A percentile compares a stretch with the other conserved stretches of the same genome.
These are phyloP conservation scores for Neria commutata DNA, from an alignment of 2,888 invertebrate genomes.

Conservation along the genomic window DNA sequence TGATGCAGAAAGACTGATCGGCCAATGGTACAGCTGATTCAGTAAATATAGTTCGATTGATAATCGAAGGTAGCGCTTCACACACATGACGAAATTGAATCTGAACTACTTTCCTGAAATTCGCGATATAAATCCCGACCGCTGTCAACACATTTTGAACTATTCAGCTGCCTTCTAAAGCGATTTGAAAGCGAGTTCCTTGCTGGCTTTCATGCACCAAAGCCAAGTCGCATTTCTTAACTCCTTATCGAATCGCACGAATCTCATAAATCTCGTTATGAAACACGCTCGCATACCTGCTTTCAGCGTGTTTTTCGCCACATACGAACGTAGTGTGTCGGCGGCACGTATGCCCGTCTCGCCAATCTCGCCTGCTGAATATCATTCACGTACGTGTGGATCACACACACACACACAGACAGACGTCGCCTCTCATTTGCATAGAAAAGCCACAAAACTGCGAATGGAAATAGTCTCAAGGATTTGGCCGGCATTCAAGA, in stretches of 20 bases:
- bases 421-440: conserved; percentile 1
- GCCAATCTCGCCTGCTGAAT: neutral
- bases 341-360: neutral
- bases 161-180: too few species aligned
- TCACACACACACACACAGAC: neutral
- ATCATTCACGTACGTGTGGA: neutral
- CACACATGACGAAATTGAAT: too few species aligned
- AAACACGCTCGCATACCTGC: neutral
- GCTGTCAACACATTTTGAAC: neutral
- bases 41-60: too few species aligned
- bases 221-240: too few species aligned
- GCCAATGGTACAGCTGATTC: too few species aligned
- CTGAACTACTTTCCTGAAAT: too few species aligned
- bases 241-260: neutral
- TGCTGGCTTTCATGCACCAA: too few species aligned
- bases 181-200: too few species aligned
- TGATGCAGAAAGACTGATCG: too few species aligned
- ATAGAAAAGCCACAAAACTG: conserved; percentile 8
- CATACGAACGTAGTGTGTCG: neutral
- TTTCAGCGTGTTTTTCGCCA: neutral
- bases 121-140: neutral
- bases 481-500: conserved; percentile 41
- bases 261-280: conserved; percentile 1
- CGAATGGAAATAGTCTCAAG: conserved; percentile 20
- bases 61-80: too few species aligned